Conservation (phyloP, 2,797 vertebrate species). For the Anniella stebbinsi region DNA sequence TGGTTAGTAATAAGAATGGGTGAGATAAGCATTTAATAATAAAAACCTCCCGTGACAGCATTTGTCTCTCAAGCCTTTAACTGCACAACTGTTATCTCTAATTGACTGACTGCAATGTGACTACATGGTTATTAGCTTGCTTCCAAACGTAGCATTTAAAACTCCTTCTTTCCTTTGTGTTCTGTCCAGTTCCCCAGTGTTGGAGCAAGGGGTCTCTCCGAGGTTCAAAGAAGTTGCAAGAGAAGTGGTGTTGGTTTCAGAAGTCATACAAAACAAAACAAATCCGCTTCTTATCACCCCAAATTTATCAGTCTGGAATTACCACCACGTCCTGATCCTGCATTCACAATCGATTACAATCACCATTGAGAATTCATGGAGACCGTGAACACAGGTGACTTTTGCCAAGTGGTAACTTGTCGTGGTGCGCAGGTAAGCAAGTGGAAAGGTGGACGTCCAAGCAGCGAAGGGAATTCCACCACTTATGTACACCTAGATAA, state of each 20-base stretch:
- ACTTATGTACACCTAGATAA: neutral
- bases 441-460: neutral
- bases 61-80: neutral
- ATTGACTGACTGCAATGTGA: neutral
- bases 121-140: slow-evolving; percentile 3
- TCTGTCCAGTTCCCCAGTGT: neutral
- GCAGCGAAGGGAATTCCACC: neutral
- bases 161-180: neutral
- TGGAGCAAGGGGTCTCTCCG: neutral
- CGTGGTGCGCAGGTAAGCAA: neutral
- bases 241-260: neutral
- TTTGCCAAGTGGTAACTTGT: neutral
- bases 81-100: neutral
- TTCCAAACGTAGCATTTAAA: neutral
- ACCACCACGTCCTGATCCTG: neutral
- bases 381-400: neutral
- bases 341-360: neutral
- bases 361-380: neutral
- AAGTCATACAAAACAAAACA: neutral
- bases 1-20: neutral
- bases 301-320: neutral
- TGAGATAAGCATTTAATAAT: neutral
- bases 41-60: neutral
- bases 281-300: neutral
- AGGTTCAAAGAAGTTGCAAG: neutral